These are phyloP conservation scores for Excalfactoria chinensis DNA, from an alignment of 2,113 vertebrate species.

Conservation along the genomic window DNA sequence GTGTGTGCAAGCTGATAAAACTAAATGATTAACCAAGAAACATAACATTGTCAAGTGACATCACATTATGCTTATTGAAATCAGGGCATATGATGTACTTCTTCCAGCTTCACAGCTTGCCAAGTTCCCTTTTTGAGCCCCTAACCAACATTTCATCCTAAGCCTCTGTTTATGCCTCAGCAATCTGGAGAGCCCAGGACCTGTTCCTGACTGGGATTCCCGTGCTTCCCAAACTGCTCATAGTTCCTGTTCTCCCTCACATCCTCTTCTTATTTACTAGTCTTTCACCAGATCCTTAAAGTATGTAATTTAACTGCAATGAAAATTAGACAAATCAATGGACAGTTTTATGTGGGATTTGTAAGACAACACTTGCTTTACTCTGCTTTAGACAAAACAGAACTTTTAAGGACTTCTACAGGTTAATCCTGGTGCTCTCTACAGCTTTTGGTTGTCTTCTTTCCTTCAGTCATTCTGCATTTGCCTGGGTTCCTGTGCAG, in stretches of 20 bases:
- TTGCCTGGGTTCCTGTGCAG: not conserved
- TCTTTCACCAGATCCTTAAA: not conserved
- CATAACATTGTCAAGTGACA: slow-evolving; percentile 15
- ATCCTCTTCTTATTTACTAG: not conserved
- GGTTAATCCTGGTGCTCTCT: not conserved
- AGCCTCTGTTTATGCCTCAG: not conserved
- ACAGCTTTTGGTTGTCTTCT: not conserved
- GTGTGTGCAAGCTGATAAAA: slow-evolving; percentile 46
- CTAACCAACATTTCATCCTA: not conserved
- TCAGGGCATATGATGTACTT: not conserved
- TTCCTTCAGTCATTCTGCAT: not conserved
- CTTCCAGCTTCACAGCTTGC: not conserved
- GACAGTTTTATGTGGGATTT: not conserved
- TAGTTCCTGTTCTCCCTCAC: not conserved
- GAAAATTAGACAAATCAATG: not conserved
- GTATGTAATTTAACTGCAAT: not conserved
- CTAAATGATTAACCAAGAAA: slow-evolving; percentile 34
- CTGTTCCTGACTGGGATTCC: not conserved
- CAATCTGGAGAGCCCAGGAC: not conserved
- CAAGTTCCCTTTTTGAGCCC: not conserved
- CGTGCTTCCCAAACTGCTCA: not conserved
- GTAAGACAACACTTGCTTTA: not conserved
- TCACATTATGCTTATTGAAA: slow-evolving; percentile 3
- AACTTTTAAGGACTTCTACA: not conserved
- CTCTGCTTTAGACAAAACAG: not conserved